These are phyloP conservation scores for Gasterosteus aculeatus DNA, from an alignment of 2,113 vertebrate species.

Conservation along the genomic window DNA sequence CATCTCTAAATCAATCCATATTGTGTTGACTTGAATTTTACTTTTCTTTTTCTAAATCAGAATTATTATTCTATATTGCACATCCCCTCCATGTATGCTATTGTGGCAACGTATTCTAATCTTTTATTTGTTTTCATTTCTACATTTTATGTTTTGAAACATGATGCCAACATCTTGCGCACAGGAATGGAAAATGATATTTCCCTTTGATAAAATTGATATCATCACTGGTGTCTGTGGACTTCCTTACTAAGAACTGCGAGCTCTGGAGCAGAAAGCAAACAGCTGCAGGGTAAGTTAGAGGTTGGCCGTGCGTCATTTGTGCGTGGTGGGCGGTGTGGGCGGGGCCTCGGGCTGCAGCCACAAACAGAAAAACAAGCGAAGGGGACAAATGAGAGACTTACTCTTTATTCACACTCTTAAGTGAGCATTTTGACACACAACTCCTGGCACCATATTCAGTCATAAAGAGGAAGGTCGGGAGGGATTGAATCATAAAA, in stretches of 20 bases:
- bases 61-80: neutral
- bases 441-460: neutral
- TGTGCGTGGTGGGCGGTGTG: neutral
- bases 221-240: neutral
- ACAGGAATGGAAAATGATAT: neutral
- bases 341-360: neutral
- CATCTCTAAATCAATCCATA: no score
- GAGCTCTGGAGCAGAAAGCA: neutral
- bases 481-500: neutral
- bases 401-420: neutral
- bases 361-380: neutral
- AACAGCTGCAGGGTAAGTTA: neutral
- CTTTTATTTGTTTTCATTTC: neutral
- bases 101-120: neutral
- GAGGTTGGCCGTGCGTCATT: neutral
- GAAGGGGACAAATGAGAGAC: no score
- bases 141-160: neutral
- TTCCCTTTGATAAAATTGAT: neutral
- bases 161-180: neutral
- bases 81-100: neutral
- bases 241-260: neutral
- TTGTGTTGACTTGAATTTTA: no score
- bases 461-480: neutral
- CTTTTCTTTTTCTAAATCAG: no score
- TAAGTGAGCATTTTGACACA: neutral